Conservation (phyloP, 2,113 vertebrate genomes). For the Meriones unguiculatus region DNA sequence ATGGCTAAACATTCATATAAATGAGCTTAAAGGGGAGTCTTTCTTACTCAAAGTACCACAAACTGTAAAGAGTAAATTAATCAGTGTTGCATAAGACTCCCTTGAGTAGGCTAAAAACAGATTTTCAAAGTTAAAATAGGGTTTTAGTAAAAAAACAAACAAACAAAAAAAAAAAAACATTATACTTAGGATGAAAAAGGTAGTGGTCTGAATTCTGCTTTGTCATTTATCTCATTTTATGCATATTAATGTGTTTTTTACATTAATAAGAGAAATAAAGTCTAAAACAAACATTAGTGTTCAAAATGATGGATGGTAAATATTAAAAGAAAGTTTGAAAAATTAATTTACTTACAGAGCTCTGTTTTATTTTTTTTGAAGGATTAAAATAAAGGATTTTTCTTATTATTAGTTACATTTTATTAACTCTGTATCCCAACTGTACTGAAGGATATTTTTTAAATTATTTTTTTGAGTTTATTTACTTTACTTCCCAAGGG, state of each 20-base stretch:
- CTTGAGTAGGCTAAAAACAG: not conserved
- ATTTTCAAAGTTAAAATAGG: not conserved
- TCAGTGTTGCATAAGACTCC: not conserved
- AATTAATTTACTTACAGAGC: not conserved
- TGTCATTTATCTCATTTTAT: not conserved
- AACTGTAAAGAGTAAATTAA: not conserved
- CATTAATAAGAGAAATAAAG: not conserved
- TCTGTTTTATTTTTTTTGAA: too few relatives aligned
- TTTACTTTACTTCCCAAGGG: too few relatives aligned
- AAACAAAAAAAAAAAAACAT: not conserved
- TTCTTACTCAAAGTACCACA: not conserved
- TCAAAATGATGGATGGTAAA: not conserved
- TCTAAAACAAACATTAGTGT: not conserved
- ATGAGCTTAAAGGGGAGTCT: fast-evolving
- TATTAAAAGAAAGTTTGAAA: not conserved
- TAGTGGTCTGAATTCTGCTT: not conserved
- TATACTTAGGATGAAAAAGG: not conserved
- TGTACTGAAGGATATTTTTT: too few relatives aligned
- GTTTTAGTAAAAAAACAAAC: not conserved
- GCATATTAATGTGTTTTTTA: not conserved
- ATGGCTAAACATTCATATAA: not conserved
- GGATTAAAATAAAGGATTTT: too few relatives aligned
- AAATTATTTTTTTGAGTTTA: too few relatives aligned
- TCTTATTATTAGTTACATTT: too few relatives aligned
- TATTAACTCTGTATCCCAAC: too few relatives aligned